A percentile compares a stretch with the other conserved stretches of the same genome.
These are phyloP conservation scores for Corydoras maculifer DNA, from an alignment of 2,113 vertebrate genomes.

Conservation along the genomic window DNA sequence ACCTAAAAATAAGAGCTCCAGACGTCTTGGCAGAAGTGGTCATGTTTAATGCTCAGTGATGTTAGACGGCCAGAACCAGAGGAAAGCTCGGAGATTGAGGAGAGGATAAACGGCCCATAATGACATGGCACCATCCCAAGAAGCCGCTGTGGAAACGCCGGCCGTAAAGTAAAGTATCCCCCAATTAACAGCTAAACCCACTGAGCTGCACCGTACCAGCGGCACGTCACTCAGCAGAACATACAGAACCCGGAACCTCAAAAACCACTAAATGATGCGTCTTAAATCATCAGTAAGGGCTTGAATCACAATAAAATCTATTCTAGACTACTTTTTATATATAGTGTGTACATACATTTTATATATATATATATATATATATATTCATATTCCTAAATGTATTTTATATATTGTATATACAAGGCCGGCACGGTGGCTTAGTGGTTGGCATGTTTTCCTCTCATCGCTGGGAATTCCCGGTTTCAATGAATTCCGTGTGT, in stretches of 20 bases:
- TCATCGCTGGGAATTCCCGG: no score
- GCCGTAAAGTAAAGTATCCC: neutral
- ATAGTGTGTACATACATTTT: no score
- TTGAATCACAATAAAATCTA: no score
- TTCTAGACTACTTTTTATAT: no score
- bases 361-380: no score
- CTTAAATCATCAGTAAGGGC: no score
- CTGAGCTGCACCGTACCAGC: neutral
- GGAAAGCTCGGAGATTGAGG: neutral
- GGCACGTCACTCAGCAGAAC: neutral
- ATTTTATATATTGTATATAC: no score
- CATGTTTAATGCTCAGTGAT: neutral
- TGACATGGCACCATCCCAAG: conserved; percentile 5
- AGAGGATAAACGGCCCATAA: conserved; percentile 17
- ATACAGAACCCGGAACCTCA: neutral
- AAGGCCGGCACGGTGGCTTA: no score
- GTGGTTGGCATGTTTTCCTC: no score
- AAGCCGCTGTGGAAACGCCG: neutral
- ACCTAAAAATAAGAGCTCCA: conserved; percentile 1
- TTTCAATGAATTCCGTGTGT: no score
- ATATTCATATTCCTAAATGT: no score
- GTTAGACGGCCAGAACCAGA: neutral
- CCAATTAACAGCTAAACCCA: conserved; percentile 12
- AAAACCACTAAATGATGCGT: no score
- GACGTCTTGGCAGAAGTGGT: conserved; percentile 9